Evolutionary conservation across 2,797 vertebrate species (phyloP).

Genomic region (Saxicola maurus): DNA sequence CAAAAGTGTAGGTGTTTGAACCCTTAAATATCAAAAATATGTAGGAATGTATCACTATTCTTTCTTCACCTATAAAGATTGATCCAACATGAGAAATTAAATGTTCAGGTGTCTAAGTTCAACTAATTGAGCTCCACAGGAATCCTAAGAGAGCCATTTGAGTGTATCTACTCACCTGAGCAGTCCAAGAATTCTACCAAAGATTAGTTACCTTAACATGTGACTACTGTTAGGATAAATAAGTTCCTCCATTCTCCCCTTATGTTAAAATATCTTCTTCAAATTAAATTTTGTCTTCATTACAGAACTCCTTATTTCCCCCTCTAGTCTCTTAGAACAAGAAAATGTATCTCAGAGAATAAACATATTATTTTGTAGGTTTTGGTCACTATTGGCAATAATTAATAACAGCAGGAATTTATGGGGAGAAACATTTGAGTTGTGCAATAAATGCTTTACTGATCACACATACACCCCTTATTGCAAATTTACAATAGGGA

Average conservation of each 20-base stretch:
- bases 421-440: neutral
- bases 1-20: neutral
- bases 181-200: neutral
- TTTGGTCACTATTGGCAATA: neutral
- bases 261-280: neutral
- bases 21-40: neutral
- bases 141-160: neutral
- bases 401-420: neutral
- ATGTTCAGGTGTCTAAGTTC: neutral
- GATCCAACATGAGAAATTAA: neutral
- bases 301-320: neutral
- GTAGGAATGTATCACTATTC: neutral
- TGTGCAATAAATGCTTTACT: neutral
- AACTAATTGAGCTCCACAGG: neutral
- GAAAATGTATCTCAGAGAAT: neutral
- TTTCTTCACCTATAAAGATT: neutral
- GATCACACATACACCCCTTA: rapidly evolving
- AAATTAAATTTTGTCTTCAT: neutral
- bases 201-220: neutral
- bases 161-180: neutral
- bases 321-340: neutral
- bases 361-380: neutral
- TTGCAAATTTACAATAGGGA: rapidly evolving
- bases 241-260: neutral
- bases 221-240: neutral